Evolutionary conservation across 2,797 vertebrate species (phyloP), one percentile per base, ranked within the genome.

Genomic region (Pangasius djambal): DNA sequence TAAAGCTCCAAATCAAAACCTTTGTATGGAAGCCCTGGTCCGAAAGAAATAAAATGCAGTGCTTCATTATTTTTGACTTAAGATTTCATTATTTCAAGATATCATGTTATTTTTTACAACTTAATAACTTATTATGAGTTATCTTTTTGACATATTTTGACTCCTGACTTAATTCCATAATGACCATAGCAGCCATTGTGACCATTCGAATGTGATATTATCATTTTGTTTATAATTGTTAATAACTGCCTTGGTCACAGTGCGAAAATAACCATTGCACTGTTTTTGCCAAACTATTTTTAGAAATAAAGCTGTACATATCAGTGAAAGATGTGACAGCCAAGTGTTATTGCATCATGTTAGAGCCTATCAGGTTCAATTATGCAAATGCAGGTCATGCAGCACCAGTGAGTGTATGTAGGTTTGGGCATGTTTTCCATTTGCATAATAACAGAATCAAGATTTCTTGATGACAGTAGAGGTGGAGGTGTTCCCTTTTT

Each of bases 371-470:
- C 83, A 69, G 63, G 63, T 85, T 69, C 18, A 69, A 34, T 69
- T 69, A 52, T 85, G 83, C n/a, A 85, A 52, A 85, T 52, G 10
- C 2, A 13, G 28, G 28, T 25, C 83, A 83, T 69, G 63, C 10
- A 48, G 25, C 9, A 8, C 37, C 10, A 0, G 13, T 83, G 55
- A 83, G 59, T 44, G 65, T n/a, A 12, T 67, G 63, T 69, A 34
- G n/a, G n/a, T 70, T 65, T 85, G 16, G 48, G 44, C 65, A 70
- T 69, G 15, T 52, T 67, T 20, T 2, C 22, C 13, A 69, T 85
- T 85, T 85, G 83, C 63, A 85, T 85, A 52, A 69, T 67, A 69
- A 83, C 50, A 50, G 16, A 67, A 50, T 84, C 28, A 67, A 83
- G 37, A 67, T 9, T 83, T 65, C 55, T 25, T 82, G 34, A 79